A percentile compares a stretch with the other conserved stretches of the same genome.
Conservation (phyloP, 2,113 vertebrate species). For the Phylloscopus trochilus region DNA sequence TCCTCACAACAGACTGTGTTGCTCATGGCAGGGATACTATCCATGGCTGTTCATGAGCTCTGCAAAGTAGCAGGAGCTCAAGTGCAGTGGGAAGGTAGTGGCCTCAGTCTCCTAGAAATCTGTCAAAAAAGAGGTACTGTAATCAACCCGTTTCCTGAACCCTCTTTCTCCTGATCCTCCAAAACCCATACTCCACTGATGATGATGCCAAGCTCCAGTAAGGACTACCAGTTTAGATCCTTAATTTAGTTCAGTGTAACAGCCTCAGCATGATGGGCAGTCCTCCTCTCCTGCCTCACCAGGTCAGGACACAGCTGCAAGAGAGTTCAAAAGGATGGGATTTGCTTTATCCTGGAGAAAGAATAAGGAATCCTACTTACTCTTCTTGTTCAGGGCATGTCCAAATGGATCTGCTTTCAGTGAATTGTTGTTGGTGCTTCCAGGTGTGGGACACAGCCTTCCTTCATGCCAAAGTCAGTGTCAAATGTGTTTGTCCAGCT, state of each 20-base stretch:
- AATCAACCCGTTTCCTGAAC: neutral
- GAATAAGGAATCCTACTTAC: neutral
- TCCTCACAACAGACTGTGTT: neutral
- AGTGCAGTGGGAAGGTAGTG: neutral
- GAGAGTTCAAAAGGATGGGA: neutral
- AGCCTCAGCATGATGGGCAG: neutral
- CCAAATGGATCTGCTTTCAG: neutral
- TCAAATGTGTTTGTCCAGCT: neutral
- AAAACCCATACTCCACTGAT: neutral
- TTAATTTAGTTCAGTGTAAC: neutral
- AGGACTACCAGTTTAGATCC: neutral
- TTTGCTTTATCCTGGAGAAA: neutral
- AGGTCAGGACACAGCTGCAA: neutral
- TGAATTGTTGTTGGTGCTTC: neutral
- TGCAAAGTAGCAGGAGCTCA: neutral
- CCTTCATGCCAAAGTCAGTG: neutral
- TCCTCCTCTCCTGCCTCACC: neutral
- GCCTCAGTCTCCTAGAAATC: neutral
- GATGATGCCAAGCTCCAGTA: neutral
- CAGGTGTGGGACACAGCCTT: neutral
- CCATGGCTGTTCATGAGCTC: rapidly evolving
- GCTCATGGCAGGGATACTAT: neutral
- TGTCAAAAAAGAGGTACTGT: neutral
- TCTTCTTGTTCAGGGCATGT: neutral
- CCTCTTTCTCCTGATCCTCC: neutral